Evolutionary conservation across 1,140 invertebrate species (phyloP), one percentile per base, ranked within the genome.

Genomic region (Brachionus rotundiformis): DNA sequence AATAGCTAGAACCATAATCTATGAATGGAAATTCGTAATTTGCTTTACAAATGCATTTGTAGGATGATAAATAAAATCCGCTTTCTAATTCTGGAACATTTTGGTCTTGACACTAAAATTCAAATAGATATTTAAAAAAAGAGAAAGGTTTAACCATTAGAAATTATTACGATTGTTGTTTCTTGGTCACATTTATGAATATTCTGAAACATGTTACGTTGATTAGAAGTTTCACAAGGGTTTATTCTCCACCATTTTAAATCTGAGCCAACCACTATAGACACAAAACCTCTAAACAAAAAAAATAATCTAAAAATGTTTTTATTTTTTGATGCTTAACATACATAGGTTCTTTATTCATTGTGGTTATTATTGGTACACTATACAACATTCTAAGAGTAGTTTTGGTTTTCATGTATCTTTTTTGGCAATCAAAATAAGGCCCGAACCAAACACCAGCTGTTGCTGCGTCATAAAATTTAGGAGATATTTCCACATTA

Each of bases 1-100:
- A 81, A 47, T 81, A 81, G 29, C 54, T 81, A 47, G 79, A 81
- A 47, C 79, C 79, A 39, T 79, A 79, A 63, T 79, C 76, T 19
- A 63, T 25, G 59, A 81, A 81, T n/a, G 79, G 54, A 81, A 63
- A 81, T 47, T 81, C 79, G 39, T 81, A 68, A 65, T 63, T 54
- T 27, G 16, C 33, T 68, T 68, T 63, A 33, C 79, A 81, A 19
- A 65, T 23, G 8, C 79, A 81, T 47, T 63, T 63, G 33, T 81
- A 81, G 16, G 54, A 63, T 27, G 79, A 31, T 16, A 81, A 47
- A 68, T 65, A 63, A 65, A 65, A 81, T 31, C 79, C 79, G 31
- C 33, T 81, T 19, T 81, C 79, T 10, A 63, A 63, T 65, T 81
- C 79, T n/a, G 79, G 79, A 25, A 81, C 47, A 47, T 41, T 39